Conservation (phyloP, 2,888 invertebrate species). For the Chamaedrilus cognettii region DNA sequence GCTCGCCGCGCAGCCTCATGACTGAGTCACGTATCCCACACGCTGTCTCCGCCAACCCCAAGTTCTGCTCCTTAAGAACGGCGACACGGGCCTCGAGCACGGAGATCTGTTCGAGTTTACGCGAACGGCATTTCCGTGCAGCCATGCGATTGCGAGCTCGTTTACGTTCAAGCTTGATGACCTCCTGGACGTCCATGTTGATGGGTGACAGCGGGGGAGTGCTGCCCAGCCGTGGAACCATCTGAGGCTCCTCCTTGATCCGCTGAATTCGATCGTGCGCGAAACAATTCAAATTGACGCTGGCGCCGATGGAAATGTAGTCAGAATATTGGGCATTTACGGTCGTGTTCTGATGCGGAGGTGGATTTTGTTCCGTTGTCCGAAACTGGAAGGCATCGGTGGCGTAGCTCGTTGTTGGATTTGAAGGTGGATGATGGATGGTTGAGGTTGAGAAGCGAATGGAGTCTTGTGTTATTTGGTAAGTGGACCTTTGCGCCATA, state of each 20-base stretch:
- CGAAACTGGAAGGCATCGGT: too few relatives aligned
- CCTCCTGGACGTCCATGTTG: slow-evolving; percentile 94
- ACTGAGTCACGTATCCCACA: background rate
- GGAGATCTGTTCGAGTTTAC: slow-evolving; percentile 94
- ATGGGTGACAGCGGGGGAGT: slow-evolving; percentile 68
- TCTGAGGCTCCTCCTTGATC: slow-evolving; percentile 14
- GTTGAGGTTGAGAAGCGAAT: too few relatives aligned
- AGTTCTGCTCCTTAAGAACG: slow-evolving; percentile 84
- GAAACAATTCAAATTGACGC: too few relatives aligned
- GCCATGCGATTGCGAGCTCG: slow-evolving; percentile 94
- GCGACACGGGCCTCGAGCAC: slow-evolving; percentile 94
- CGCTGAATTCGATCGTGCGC: background rate
- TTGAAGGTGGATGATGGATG: too few relatives aligned
- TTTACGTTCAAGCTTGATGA: slow-evolving; percentile 94
- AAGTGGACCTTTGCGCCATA: too few relatives aligned
- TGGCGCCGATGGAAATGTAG: background rate
- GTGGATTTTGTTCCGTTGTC: background rate
- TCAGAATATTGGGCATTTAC: background rate
- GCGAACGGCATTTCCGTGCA: slow-evolving; percentile 93
- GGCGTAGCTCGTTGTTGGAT: too few relatives aligned
- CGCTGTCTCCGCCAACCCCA: slow-evolving; percentile 65
- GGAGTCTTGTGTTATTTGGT: too few relatives aligned
- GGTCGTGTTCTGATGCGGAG: background rate
- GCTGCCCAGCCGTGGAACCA: slow-evolving; percentile 38
- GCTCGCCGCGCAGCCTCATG: background rate